These are phyloP conservation scores for Pelosia muscerda DNA, from an alignment of 2,888 invertebrate genomes.

Conservation along the genomic window DNA sequence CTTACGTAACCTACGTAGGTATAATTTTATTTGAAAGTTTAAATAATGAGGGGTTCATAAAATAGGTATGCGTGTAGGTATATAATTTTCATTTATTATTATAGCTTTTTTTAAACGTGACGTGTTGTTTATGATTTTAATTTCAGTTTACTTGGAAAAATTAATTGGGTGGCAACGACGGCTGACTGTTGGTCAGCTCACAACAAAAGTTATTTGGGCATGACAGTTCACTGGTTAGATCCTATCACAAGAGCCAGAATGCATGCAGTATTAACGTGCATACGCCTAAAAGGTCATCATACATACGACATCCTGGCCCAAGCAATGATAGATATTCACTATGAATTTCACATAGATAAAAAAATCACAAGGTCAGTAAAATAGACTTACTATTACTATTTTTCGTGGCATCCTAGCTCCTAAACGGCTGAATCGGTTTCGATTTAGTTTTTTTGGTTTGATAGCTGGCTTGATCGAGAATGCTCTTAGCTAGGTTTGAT, in stretches of 20 bases:
- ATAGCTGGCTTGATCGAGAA: too few species aligned
- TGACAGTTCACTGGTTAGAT: constrained; percentile 34
- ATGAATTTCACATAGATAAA: constrained; percentile 28
- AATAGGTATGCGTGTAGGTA: too few species aligned
- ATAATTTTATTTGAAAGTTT: too few species aligned
- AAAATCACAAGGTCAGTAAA: constrained; percentile 27
- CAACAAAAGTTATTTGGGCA: constrained; percentile 33
- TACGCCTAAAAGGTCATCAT: constrained; percentile 27
- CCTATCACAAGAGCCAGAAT: constrained; percentile 29
- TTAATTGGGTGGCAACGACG: constrained; percentile 15
- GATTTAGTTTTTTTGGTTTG: too few species aligned
- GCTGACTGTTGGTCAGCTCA: constrained; percentile 33
- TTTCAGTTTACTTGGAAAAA: too few species aligned
- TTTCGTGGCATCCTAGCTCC: not conserved
- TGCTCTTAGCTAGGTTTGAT: too few species aligned
- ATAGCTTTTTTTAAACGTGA: too few species aligned
- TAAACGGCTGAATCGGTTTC: too few species aligned
- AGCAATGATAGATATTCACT: constrained; percentile 31
- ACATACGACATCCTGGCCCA: constrained; percentile 28
- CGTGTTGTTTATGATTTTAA: too few species aligned
- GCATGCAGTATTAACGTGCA: constrained; percentile 29
- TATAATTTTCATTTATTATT: too few species aligned
- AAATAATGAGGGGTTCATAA: too few species aligned
- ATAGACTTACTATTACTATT: constrained; percentile 14
- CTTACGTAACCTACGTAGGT: too few species aligned